These are phyloP conservation scores for Epinephelus fuscoguttatus DNA, from an alignment of 2,113 vertebrate species.

Conservation along the genomic window DNA sequence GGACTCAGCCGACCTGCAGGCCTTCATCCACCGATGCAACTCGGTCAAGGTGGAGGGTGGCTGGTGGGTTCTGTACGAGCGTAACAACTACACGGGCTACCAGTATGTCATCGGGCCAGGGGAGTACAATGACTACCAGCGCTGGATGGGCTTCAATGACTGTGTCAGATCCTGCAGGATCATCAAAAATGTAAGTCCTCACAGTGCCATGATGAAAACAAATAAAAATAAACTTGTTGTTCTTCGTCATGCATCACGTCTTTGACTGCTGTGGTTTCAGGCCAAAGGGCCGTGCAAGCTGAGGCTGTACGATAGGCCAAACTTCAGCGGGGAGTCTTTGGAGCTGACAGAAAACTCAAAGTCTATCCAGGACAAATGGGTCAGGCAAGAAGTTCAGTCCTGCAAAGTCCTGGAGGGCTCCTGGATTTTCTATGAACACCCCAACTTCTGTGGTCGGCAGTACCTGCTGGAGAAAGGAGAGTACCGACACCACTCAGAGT, in stretches of 20 bases:
- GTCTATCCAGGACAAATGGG: conserved; percentile 62
- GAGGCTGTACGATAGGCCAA: conserved; percentile 49
- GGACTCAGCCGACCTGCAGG: conserved; percentile 74
- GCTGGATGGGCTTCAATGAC: conserved; percentile 78
- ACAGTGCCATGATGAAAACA: background rate
- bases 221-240: background rate
- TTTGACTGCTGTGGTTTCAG: conserved; percentile 36
- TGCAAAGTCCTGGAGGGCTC: conserved; percentile 70
- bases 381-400: conserved; percentile 62
- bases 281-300: conserved; percentile 51
- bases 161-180: conserved; percentile 77
- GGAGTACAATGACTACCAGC: conserved; percentile 64
- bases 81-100: conserved; percentile 62
- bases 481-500: conserved; percentile 60
- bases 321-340: conserved; percentile 51
- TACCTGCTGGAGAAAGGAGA: conserved; percentile 77
- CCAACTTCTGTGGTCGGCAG: conserved; percentile 76
- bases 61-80: conserved; percentile 77
- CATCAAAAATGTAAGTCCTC: conserved; percentile 70
- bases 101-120: conserved; percentile 65
- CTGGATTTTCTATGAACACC: conserved; percentile 76
- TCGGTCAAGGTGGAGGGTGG: conserved; percentile 78
- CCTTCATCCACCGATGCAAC: conserved; percentile 78
- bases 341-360: conserved; percentile 61
- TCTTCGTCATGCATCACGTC: background rate